These are phyloP conservation scores for Tachuris rubrigastra DNA, from an alignment of 2,113 vertebrate genomes.

Conservation along the genomic window DNA sequence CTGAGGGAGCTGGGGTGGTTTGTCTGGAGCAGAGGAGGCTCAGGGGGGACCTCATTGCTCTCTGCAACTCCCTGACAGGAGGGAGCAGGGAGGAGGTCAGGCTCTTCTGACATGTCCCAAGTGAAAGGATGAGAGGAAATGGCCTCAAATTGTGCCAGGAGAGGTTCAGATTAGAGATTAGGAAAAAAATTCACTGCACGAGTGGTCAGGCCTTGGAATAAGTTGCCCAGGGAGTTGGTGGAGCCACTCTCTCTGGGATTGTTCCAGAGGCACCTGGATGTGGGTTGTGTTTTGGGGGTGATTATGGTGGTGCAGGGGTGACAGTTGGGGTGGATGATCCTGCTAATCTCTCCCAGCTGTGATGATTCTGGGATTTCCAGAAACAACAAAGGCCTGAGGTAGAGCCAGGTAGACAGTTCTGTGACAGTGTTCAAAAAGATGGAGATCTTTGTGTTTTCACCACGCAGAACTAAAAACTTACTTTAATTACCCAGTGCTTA, in stretches of 20 bases:
- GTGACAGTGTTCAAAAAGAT: not conserved
- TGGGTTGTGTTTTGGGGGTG: not conserved
- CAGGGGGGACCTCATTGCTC: not conserved
- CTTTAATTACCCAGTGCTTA: not conserved
- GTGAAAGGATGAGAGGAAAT: not conserved
- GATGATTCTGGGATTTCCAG: not conserved
- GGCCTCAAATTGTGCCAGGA: not conserved
- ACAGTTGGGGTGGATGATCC: not conserved
- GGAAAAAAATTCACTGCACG: not conserved
- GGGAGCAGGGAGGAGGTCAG: rapidly evolving
- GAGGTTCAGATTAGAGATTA: not conserved
- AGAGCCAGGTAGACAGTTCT: not conserved
- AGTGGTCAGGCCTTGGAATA: too few relatives aligned
- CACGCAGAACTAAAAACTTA: not conserved
- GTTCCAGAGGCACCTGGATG: not conserved
- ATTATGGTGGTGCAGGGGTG: not conserved
- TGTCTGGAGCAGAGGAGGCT: not conserved
- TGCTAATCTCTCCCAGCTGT: not conserved
- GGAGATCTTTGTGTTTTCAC: not conserved
- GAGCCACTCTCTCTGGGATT: not conserved
- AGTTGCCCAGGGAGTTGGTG: not conserved
- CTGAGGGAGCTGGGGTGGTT: not conserved
- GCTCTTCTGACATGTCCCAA: not conserved
- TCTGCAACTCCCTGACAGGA: not conserved
- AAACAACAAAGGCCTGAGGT: not conserved